phyloP scores from a whole-genome alignment of 2,797 vertebrate species.

The Falco concolor region DNA sequence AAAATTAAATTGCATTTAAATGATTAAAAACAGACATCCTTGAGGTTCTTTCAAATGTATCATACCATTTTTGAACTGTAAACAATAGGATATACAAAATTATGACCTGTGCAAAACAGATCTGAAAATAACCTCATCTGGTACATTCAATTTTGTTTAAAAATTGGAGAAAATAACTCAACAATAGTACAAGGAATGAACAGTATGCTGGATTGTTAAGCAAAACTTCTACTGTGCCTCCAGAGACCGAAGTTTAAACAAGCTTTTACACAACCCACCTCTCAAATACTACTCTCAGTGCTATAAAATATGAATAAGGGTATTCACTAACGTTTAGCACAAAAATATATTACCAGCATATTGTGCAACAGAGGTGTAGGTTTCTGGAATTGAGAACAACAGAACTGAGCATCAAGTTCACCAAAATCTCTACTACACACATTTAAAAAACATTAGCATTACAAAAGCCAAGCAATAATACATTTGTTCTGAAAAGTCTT shows the following conservation, averaged over 20 bases:
- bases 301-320: slow-evolving; percentile 42
- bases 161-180: slow-evolving; percentile 38
- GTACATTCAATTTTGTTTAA: slow-evolving; percentile 61
- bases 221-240: slow-evolving; percentile 33
- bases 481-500: background rate
- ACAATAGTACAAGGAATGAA: slow-evolving; percentile 47
- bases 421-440: background rate
- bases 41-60: slow-evolving; percentile 67
- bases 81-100: slow-evolving; percentile 68
- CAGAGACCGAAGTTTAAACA: slow-evolving; percentile 53
- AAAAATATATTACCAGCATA: background rate
- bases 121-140: slow-evolving; percentile 64
- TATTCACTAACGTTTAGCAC: slow-evolving; percentile 17
- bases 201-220: slow-evolving; percentile 24
- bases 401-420: background rate
- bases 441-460: background rate
- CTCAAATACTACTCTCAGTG: background rate
- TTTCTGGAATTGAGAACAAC: background rate
- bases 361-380: background rate
- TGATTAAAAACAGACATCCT: slow-evolving; percentile 73
- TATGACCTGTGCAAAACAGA: slow-evolving; percentile 51
- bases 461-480: background rate
- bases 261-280: slow-evolving; percentile 23
- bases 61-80: slow-evolving; percentile 62
- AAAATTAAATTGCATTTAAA: slow-evolving; percentile 68